Conservation (phyloP, 2,888 invertebrate species). For the Perithous albicinctus region DNA sequence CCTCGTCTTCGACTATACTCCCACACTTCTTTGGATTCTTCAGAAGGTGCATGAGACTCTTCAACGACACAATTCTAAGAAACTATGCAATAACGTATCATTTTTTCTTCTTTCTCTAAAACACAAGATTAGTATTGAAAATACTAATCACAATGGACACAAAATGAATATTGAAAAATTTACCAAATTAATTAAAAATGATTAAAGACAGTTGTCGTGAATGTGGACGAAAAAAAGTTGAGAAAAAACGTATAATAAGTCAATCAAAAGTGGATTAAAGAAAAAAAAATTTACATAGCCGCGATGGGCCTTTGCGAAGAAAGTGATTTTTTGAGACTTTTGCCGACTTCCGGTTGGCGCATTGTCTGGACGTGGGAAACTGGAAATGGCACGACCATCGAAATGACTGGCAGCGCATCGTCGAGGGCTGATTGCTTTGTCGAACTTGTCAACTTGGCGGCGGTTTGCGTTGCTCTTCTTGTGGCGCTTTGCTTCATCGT, state of each 20-base stretch:
- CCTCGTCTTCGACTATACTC: background rate
- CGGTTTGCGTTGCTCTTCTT: slow-evolving; percentile 65
- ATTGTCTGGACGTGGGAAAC: slow-evolving; percentile 72
- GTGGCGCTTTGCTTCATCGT: slow-evolving; percentile 64
- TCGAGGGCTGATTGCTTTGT: slow-evolving; percentile 71
- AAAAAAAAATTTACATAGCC: slow-evolving; percentile 36
- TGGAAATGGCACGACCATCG: slow-evolving; percentile 72
- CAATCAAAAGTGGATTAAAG: slow-evolving; percentile 62
- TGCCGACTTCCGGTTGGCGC: slow-evolving; percentile 69
- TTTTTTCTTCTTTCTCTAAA: background rate
- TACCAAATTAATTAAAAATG: no score
- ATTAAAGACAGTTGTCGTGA: background rate
- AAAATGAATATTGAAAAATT: no score
- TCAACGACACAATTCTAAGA: background rate
- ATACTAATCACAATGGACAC: no score
- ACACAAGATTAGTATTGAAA: background rate
- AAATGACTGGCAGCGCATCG: slow-evolving; percentile 66
- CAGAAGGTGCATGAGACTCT: background rate
- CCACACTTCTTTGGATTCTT: slow-evolving; percentile 12
- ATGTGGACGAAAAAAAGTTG: background rate
- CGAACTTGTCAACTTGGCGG: slow-evolving; percentile 72
- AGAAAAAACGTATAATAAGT: background rate
- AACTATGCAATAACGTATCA: background rate
- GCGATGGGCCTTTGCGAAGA: slow-evolving; percentile 65
- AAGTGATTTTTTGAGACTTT: slow-evolving; percentile 69